Evolutionary conservation across 1,140 invertebrate species (phyloP).

Genomic region (Papilio machaon): DNA sequence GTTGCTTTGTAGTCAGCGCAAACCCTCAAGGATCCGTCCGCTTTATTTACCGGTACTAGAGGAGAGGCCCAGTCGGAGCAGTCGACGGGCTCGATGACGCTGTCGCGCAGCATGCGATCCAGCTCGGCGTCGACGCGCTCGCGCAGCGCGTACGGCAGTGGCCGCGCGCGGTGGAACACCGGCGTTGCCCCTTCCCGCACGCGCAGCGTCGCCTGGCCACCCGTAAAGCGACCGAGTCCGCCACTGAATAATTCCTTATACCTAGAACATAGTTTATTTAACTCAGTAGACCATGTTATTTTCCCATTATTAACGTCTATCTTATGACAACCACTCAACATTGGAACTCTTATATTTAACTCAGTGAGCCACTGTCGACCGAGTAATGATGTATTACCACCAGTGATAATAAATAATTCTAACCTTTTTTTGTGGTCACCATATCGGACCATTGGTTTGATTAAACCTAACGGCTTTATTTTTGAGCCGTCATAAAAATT

Average conservation of each 20-base stretch:
- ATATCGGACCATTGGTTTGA: not conserved
- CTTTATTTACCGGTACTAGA: conserved; percentile 78
- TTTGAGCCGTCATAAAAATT: conserved; percentile 23
- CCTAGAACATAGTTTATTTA: not conserved
- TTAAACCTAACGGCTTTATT: conserved; percentile 25
- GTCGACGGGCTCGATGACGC: too few species aligned
- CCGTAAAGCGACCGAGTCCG: too few species aligned
- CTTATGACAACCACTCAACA: too few species aligned
- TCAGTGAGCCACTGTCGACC: not conserved
- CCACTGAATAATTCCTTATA: conserved; percentile 15
- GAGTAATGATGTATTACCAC: not conserved
- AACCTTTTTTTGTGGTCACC: not conserved
- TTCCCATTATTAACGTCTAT: too few species aligned
- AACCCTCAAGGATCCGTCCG: conserved; percentile 71
- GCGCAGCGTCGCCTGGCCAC: not conserved
- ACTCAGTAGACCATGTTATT: too few species aligned
- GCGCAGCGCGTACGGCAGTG: conserved; percentile 37
- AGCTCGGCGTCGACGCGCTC: conserved; percentile 43
- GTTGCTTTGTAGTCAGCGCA: conserved; percentile 80
- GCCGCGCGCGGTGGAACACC: conserved; percentile 43
- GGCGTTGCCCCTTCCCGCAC: conserved; percentile 29
- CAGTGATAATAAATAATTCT: not conserved
- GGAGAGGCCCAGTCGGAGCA: conserved; percentile 79
- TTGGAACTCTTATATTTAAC: not conserved
- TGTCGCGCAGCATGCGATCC: conserved; percentile 41